Percentiles rank a stretch among this genome's conserved stretches.
These are phyloP conservation scores for Mesorhabditis belari DNA, from an alignment of 2,888 invertebrate genomes.

Conservation along the genomic window DNA sequence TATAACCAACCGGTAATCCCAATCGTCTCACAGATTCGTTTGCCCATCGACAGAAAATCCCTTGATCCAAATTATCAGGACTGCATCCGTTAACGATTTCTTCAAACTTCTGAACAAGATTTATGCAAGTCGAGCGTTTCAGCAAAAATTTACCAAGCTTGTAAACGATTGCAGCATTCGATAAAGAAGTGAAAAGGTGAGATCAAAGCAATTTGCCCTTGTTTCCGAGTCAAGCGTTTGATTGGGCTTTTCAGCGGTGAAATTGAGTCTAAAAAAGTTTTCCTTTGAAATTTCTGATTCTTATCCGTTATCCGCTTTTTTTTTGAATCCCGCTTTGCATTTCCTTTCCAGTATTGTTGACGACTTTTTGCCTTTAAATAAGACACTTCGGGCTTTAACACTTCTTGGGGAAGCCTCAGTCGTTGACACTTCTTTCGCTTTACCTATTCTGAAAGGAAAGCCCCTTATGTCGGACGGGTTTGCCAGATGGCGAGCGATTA, in stretches of 20 bases:
- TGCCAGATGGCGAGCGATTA: too few species aligned
- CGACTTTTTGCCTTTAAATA: too few species aligned
- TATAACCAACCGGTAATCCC: not conserved
- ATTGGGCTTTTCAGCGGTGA: not conserved
- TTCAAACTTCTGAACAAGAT: not conserved
- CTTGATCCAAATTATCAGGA: not conserved
- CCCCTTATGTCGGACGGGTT: too few species aligned
- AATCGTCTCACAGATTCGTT: not conserved
- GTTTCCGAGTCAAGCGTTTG: not conserved
- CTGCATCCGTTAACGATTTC: not conserved
- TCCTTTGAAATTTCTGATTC: too few species aligned
- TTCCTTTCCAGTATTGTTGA: too few species aligned
- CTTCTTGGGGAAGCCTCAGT: too few species aligned
- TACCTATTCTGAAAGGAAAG: too few species aligned
- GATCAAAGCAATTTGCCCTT: not conserved
- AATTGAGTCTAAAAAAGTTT: too few species aligned
- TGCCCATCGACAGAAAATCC: not conserved
- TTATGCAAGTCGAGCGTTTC: not conserved
- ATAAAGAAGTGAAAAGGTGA: not conserved
- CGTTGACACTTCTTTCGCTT: too few species aligned
- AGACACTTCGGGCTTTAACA: too few species aligned
- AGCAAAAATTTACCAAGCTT: not conserved
- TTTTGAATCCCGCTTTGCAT: too few species aligned
- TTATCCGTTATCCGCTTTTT: too few species aligned
- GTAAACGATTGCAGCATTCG: not conserved